Conservation (phyloP, 2,888 invertebrate species). For the Cynaeus angustus region DNA sequence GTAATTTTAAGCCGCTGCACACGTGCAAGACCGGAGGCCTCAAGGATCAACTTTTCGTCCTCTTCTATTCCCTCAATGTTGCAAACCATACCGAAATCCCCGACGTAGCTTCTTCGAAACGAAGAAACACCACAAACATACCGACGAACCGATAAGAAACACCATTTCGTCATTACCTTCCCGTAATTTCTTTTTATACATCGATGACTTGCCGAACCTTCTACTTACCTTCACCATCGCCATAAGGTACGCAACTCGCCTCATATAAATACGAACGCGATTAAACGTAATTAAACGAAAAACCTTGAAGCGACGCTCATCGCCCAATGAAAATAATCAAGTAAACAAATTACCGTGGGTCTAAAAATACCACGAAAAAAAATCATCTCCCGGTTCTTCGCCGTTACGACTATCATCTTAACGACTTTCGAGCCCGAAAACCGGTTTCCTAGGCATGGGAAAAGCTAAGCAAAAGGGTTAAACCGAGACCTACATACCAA, state of each 20-base stretch:
- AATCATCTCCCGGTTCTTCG: conserved; percentile 14
- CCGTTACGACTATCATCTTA: conserved; percentile 50
- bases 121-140: no score
- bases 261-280: conserved; percentile 4
- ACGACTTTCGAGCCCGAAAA: conserved; percentile 57
- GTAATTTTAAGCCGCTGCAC: no score
- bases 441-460: conserved; percentile 58
- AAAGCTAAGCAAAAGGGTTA: conserved; percentile 50
- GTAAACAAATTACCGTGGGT: conserved; percentile 6
- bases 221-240: conserved; percentile 4
- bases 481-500: conserved; percentile 36
- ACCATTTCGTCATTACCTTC: conserved; percentile 3
- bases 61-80: no score
- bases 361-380: conserved; percentile 4
- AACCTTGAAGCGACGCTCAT: conserved; percentile 7
- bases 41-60: no score
- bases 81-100: no score
- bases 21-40: no score
- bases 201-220: not conserved
- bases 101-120: no score
- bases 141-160: not conserved
- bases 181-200: not conserved
- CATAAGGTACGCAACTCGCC: conserved; percentile 8
- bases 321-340: conserved; percentile 5
- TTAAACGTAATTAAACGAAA: conserved; percentile 4